Conservation (phyloP, 53 echinoderm and acorn worm species). For the Arbacia lixula region DNA sequence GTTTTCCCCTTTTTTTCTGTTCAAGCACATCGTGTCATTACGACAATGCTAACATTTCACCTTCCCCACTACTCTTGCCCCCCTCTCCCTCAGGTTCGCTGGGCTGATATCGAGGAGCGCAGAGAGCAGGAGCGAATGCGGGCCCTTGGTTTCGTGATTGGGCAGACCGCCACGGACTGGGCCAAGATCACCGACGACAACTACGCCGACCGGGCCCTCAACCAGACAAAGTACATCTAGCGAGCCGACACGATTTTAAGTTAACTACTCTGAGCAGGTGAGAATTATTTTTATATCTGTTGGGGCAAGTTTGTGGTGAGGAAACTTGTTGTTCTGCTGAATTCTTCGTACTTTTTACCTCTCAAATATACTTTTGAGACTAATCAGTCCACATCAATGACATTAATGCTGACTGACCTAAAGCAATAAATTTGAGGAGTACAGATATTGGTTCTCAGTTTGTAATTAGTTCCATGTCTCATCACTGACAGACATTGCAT, state of each 20-base stretch:
- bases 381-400: too few species aligned
- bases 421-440: too few species aligned
- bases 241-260: background rate
- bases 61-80: conserved; percentile 20
- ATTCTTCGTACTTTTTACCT: too few species aligned
- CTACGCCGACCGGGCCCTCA: conserved; percentile 97
- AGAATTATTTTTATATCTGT: background rate
- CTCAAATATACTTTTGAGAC: too few species aligned
- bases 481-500: too few species aligned
- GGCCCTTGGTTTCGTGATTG: conserved; percentile 93
- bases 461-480: too few species aligned
- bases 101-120: conserved; percentile 98
- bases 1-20: too few species aligned
- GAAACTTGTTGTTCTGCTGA: conserved; percentile 22
- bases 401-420: too few species aligned
- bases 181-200: conserved; percentile 97
- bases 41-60: conserved; percentile 6
- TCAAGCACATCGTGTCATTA: too few species aligned
- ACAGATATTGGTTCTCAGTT: too few species aligned
- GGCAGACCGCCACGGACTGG: conserved; percentile 95
- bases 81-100: conserved; percentile 84
- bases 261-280: background rate
- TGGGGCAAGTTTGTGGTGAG: conserved; percentile 36
- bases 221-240: conserved; percentile 94
- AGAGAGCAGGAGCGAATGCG: conserved; percentile 90